A percentile compares a stretch with the other conserved stretches of the same genome.
Evolutionary conservation across 2,888 invertebrate species (phyloP).

Genomic region (Pachymerium ferrugineum): DNA sequence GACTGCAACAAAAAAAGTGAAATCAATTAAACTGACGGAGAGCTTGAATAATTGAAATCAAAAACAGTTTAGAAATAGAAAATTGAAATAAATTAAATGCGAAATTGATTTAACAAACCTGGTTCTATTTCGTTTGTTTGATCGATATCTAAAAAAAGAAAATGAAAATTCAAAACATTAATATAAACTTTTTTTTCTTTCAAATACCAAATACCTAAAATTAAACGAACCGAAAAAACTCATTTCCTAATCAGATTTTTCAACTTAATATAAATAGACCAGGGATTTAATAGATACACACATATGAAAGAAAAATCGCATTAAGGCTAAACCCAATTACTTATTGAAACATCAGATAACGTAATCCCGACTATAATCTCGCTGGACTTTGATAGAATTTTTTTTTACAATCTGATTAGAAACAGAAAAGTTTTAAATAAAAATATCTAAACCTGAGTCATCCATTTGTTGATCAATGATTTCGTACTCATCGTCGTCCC

Average conservation of each 20-base stretch:
- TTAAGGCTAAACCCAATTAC: neutral
- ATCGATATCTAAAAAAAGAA: slow-evolving; percentile 5
- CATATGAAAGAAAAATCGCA: neutral
- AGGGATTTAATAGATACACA: no score
- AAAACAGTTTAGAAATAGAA: neutral
- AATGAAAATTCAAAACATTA: neutral
- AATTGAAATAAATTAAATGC: neutral
- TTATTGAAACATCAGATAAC: neutral
- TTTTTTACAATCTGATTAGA: neutral
- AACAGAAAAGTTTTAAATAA: neutral
- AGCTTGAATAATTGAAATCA: neutral
- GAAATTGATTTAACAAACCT: neutral
- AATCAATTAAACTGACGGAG: neutral
- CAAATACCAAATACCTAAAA: no score
- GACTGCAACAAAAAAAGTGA: neutral
- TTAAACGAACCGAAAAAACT: no score
- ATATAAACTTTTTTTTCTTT: no score
- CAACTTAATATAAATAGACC: neutral
- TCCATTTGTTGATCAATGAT: neutral
- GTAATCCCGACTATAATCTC: neutral
- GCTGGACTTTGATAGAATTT: neutral
- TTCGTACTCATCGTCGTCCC: neutral
- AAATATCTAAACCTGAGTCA: neutral
- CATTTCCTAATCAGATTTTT: no score
- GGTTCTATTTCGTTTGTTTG: neutral